A percentile compares a stretch with the other conserved stretches of the same genome.
Conservation (phyloP, 2,888 invertebrate species). For the Dicyrtoma fusca region DNA sequence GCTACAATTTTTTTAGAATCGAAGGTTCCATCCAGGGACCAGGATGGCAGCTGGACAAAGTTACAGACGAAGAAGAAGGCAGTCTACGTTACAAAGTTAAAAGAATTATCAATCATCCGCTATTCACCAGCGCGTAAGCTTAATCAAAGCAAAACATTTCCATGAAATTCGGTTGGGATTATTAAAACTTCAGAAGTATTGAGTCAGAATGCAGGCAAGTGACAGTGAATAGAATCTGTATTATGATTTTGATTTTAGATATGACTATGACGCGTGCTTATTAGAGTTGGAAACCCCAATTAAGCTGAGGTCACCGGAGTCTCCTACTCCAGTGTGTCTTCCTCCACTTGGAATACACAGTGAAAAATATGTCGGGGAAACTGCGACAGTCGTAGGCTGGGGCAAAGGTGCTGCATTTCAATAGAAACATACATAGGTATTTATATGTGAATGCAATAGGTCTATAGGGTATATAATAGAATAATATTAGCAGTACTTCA, state of each 20-base stretch:
- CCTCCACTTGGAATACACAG: slow-evolving; percentile 11
- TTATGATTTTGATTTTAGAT: not conserved
- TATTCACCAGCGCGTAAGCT: slow-evolving; percentile 11
- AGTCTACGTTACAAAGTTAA: not conserved
- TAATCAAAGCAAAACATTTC: slow-evolving; percentile 3
- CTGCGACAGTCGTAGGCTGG: slow-evolving; percentile 23
- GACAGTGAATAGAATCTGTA: not conserved
- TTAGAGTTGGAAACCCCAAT: slow-evolving; percentile 3
- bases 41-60: slow-evolving; percentile 13
- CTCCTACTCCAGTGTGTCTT: slow-evolving; percentile 23
- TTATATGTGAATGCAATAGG: no score
- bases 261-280: slow-evolving; percentile 18
- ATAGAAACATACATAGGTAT: not conserved
- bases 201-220: no score
- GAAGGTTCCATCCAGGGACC: slow-evolving; percentile 24
- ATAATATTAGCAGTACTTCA: no score
- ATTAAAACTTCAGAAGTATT: no score
- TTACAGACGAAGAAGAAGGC: slow-evolving; percentile 16
- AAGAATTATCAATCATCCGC: slow-evolving; percentile 15
- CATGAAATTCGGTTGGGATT: no score
- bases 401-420: slow-evolving; percentile 16
- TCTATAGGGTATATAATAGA: no score
- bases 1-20: not conserved
- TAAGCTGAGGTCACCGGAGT: not conserved
- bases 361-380: not conserved